phyloP scores from a whole-genome alignment of 1,140 invertebrate species.

The Agrilus planipennis region DNA sequence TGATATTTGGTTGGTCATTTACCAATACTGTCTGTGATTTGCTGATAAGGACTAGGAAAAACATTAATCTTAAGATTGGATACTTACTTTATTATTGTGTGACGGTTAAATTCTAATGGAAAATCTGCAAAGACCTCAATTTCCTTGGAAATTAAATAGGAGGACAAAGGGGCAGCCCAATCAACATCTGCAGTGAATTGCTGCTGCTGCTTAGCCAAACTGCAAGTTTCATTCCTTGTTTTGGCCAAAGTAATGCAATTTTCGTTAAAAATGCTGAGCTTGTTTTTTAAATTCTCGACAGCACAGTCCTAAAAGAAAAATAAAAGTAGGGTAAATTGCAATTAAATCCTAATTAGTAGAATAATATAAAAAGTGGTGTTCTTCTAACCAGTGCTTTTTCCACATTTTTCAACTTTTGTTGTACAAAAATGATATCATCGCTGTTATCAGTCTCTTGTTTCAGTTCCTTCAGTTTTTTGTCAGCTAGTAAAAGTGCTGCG shows the following conservation, averaged over 20 bases:
- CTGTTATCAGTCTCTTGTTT: background rate
- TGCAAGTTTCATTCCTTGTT: background rate
- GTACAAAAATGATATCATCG: background rate
- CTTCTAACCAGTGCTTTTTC: slow-evolving; percentile 3
- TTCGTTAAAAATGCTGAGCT: background rate
- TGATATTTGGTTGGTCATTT: background rate
- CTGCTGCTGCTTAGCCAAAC: background rate
- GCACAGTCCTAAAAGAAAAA: background rate
- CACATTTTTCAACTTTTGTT: background rate
- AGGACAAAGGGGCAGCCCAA: slow-evolving; percentile 7
- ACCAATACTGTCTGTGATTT: background rate
- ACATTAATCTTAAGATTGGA: background rate
- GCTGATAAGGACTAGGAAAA: background rate
- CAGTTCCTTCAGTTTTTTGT: background rate
- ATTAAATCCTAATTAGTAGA: slow-evolving; percentile 9
- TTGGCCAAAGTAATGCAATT: background rate
- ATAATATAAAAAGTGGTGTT: slow-evolving; percentile 4
- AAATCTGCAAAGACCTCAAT: slow-evolving; percentile 9
- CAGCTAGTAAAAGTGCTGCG: background rate
- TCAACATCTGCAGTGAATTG: slow-evolving; percentile 5
- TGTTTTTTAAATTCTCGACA: background rate
- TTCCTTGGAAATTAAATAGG: slow-evolving; percentile 5
- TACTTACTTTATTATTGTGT: background rate
- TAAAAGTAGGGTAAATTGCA: slow-evolving; percentile 5
- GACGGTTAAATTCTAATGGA: slow-evolving; percentile 15